Evolutionary conservation across 37 sponge, comb jelly and placozoan genomes (phyloP).

Genomic region (Cliona cf. orientalis): DNA sequence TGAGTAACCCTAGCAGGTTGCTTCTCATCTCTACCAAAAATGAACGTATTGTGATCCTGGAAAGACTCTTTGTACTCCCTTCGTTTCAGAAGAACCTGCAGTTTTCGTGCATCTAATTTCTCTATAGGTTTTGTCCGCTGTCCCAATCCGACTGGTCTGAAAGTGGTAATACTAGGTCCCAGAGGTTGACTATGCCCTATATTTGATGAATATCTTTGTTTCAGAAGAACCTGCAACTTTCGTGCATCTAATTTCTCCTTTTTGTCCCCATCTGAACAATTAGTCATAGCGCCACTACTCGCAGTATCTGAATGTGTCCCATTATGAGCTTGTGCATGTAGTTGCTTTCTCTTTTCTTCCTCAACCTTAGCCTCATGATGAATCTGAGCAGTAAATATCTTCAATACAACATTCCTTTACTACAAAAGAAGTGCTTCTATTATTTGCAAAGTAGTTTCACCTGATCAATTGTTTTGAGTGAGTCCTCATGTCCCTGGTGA

Average conservation of each 20-base stretch:
- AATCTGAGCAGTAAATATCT: conserved; percentile 20
- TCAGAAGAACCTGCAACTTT: not conserved
- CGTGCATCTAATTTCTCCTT: not conserved
- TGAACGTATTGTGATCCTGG: too few relatives aligned
- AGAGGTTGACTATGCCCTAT: not conserved
- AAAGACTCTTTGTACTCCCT: too few relatives aligned
- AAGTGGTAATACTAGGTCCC: conserved; percentile 3
- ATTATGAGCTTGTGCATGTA: too few relatives aligned
- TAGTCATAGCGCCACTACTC: conserved; percentile 7
- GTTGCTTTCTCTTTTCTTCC: conserved; percentile 29
- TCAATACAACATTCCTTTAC: not conserved
- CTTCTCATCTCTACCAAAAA: too few relatives aligned
- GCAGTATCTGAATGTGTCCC: not conserved
- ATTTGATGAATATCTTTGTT: too few relatives aligned
- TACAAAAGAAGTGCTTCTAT: not conserved
- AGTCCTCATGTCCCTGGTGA: conserved; percentile 27
- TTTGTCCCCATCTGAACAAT: not conserved
- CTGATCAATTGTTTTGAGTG: conserved; percentile 68
- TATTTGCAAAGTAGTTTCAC: too few relatives aligned
- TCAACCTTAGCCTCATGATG: conserved; percentile 55
- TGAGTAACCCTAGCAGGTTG: not conserved
- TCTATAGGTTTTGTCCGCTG: not conserved
- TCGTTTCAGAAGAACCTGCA: too few relatives aligned
- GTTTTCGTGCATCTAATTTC: too few relatives aligned
- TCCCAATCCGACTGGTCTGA: too few relatives aligned